Percentiles rank a stretch among this genome's conserved stretches.
phyloP scores from a whole-genome alignment of 2,113 vertebrate genomes.

The Columba janthina region DNA sequence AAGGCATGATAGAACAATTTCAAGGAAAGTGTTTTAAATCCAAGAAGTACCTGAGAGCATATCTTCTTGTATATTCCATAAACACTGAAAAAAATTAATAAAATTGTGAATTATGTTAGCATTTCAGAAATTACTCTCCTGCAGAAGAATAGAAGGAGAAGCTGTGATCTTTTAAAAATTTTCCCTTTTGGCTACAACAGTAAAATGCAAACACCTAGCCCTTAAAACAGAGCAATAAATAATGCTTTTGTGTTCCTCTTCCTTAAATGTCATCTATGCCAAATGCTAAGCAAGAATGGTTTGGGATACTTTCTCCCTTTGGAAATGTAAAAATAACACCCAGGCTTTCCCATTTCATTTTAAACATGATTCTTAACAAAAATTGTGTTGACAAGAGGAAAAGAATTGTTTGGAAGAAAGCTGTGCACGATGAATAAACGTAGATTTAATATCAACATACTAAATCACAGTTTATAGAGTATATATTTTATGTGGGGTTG shows the following conservation, averaged over 20 bases:
- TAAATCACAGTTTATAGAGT: neutral
- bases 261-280: neutral
- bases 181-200: neutral
- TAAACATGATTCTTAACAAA: neutral
- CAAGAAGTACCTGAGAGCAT: neutral
- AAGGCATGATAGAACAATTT: neutral
- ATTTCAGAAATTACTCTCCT: neutral
- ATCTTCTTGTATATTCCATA: neutral
- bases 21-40: neutral
- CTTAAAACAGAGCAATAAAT: neutral
- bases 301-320: neutral
- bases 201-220: neutral
- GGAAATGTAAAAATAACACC: neutral
- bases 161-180: neutral
- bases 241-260: neutral
- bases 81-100: neutral
- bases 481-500: neutral
- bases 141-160: neutral
- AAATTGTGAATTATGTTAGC: neutral
- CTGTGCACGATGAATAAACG: neutral
- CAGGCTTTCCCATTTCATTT: neutral
- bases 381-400: neutral
- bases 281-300: neutral
- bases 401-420: neutral
- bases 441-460: neutral